Evolutionary conservation across 2,888 invertebrate genomes (phyloP).

Genomic region (Meghimatium bilineatum): DNA sequence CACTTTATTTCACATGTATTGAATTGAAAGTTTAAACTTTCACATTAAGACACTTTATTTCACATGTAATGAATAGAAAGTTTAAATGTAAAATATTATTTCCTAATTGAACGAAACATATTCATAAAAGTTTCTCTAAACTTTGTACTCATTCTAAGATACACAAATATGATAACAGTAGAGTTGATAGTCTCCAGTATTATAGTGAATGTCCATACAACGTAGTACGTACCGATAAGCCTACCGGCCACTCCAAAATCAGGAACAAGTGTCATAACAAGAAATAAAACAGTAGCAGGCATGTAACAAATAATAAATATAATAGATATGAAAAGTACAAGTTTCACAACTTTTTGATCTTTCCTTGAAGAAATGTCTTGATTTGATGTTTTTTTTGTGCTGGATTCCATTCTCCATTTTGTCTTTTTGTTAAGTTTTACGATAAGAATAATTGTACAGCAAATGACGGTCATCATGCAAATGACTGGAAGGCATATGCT

Average conservation of each 20-base stretch:
- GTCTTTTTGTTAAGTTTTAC: neutral
- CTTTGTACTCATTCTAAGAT: constrained; percentile 18
- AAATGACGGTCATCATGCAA: neutral
- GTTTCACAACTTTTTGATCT: neutral
- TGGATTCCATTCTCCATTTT: constrained; percentile 1
- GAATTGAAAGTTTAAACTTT: too few relatives aligned
- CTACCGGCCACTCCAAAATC: constrained; percentile 8
- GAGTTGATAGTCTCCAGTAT: constrained; percentile 14
- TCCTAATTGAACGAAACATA: neutral
- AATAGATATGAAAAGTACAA: constrained; percentile 6
- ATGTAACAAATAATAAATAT: constrained; percentile 21
- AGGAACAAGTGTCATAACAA: neutral
- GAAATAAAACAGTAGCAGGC: neutral
- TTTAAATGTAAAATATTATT: too few relatives aligned
- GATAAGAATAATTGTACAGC: constrained; percentile 7
- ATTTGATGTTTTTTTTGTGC: neutral
- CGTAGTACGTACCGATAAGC: neutral
- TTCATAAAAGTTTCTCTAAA: neutral
- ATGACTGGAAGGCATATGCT: neutral
- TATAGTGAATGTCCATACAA: neutral
- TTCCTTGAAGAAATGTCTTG: neutral
- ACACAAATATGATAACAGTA: constrained; percentile 19
- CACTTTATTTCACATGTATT: too few relatives aligned
- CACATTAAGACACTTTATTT: too few relatives aligned
- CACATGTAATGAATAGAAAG: too few relatives aligned